Percentiles rank a stretch among this genome's conserved stretches.
These are phyloP conservation scores for Stigmatopora nigra DNA, from an alignment of 2,113 vertebrate species.

Conservation along the genomic window DNA sequence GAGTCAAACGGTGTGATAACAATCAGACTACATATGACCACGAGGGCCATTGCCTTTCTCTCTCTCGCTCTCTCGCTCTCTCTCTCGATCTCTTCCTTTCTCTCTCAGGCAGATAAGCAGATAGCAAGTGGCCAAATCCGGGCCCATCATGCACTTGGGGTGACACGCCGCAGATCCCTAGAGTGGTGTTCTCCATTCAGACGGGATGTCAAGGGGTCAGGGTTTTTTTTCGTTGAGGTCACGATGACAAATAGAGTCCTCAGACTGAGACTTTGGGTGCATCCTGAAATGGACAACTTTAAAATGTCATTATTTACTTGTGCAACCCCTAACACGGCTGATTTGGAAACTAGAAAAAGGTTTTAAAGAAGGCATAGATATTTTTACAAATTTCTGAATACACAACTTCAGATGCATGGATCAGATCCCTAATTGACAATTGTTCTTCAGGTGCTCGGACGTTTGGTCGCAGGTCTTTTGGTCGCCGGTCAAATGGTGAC, in stretches of 20 bases:
- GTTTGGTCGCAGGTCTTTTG: too few species aligned
- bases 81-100: background rate
- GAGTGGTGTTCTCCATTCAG: background rate
- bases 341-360: too few species aligned
- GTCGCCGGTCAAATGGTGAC: too few species aligned
- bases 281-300: background rate
- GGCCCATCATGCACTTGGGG: constrained; percentile 2
- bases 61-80: background rate
- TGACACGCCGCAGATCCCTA: constrained; percentile 12
- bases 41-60: background rate
- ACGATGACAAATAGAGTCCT: background rate
- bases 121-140: constrained; percentile 3
- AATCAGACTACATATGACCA: constrained; percentile 38
- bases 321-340: background rate
- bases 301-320: background rate
- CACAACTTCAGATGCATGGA: too few species aligned
- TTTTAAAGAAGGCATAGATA: too few species aligned
- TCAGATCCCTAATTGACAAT: too few species aligned
- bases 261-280: background rate
- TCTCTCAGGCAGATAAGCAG: constrained; percentile 1
- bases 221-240: background rate
- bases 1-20: constrained; percentile 54
- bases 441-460: too few species aligned
- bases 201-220: constrained; percentile 12
- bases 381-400: too few species aligned